A percentile compares a stretch with the other conserved stretches of the same genome.
Evolutionary conservation across 2,888 invertebrate species (phyloP).

Genomic region (Neocrepidodera transversa): DNA sequence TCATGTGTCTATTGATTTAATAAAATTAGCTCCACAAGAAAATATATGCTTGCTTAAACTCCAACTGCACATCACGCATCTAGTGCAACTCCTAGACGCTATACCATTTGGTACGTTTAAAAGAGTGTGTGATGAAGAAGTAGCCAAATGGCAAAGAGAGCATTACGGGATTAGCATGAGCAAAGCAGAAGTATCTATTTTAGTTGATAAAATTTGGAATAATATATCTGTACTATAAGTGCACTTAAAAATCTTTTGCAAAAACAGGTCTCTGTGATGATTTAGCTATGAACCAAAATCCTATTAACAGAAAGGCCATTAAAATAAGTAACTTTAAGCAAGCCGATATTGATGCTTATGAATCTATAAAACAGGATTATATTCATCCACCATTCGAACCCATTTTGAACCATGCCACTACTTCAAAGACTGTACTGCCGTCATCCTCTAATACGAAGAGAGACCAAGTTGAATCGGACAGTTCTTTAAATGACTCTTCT

Average conservation of each 20-base stretch:
- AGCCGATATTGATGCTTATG: neutral
- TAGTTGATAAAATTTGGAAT: no score
- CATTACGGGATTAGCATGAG: constrained; percentile 2
- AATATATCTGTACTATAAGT: no score
- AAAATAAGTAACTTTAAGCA: neutral
- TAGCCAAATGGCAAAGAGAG: constrained; percentile 2
- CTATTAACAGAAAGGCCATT: neutral
- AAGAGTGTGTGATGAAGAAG: constrained; percentile 1
- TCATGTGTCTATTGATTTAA: constrained; percentile 5
- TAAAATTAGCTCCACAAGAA: neutral
- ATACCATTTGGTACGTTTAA: no score
- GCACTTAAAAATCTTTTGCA: neutral
- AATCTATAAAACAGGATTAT: no score
- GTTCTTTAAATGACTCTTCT: no score
- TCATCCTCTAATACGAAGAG: constrained; percentile 5
- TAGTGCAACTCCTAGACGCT: neutral
- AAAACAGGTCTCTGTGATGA: neutral
- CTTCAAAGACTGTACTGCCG: neutral
- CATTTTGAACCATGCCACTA: neutral
- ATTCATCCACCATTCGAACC: no score
- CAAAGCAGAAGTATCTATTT: neutral
- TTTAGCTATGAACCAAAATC: neutral
- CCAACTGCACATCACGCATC: constrained; percentile 1
- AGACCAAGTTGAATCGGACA: no score
- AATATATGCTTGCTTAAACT: constrained; percentile 5